These are phyloP conservation scores for Monochamus saltuarius DNA, from an alignment of 1,140 invertebrate genomes.

Conservation along the genomic window DNA sequence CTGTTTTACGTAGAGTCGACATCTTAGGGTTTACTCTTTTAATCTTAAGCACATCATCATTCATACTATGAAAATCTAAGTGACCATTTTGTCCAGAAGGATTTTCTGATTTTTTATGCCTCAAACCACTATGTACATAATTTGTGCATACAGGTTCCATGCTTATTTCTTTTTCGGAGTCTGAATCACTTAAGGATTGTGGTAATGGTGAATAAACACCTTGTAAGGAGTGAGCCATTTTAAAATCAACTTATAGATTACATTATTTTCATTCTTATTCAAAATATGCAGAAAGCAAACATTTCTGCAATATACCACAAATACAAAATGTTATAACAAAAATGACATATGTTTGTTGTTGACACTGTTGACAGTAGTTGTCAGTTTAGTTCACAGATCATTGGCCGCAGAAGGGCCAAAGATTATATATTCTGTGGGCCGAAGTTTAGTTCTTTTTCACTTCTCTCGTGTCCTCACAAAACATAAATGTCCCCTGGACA, in stretches of 20 bases:
- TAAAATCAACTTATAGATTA: neutral
- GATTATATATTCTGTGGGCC: too few species aligned
- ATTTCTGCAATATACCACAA: too few species aligned
- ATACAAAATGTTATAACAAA: too few species aligned
- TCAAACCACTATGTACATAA: slow-evolving; percentile 28
- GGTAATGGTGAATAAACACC: slow-evolving; percentile 69
- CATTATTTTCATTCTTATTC: too few species aligned
- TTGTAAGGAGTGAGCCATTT: slow-evolving; percentile 41
- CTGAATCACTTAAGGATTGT: slow-evolving; percentile 71
- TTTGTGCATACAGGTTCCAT: slow-evolving; percentile 48
- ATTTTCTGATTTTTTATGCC: slow-evolving; percentile 32
- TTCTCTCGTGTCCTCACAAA: too few species aligned
- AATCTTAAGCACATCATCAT: slow-evolving; percentile 58
- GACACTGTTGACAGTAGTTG: too few species aligned
- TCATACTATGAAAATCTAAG: slow-evolving; percentile 44
- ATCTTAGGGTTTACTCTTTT: slow-evolving; percentile 60
- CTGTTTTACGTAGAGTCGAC: slow-evolving; percentile 60
- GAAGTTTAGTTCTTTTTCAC: too few species aligned
- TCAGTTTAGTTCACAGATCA: too few species aligned
- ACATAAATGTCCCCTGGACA: too few species aligned
- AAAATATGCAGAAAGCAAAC: too few species aligned
- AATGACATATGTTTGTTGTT: too few species aligned
- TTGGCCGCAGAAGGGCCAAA: too few species aligned
- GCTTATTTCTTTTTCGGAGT: slow-evolving; percentile 68
- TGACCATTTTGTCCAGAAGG: slow-evolving; percentile 31